phyloP scores from a whole-genome alignment of 1,140 invertebrate species.

The Sipha flava region DNA sequence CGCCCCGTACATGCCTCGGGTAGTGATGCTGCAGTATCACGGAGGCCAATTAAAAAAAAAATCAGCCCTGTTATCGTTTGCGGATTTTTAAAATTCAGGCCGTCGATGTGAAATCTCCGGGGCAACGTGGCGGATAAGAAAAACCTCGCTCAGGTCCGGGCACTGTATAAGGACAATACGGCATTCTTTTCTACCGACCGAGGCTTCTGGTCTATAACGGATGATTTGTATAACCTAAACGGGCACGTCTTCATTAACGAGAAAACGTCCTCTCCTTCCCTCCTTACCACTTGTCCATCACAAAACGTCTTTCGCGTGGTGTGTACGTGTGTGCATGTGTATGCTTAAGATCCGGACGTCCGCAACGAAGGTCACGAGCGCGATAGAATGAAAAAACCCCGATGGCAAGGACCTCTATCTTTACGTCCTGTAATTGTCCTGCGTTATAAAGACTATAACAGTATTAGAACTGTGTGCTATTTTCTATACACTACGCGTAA shows the following conservation, averaged over 20 bases:
- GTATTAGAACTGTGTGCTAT: background rate
- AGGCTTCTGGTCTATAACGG: background rate
- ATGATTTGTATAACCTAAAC: slow-evolving; percentile 5
- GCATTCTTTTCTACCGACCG: background rate
- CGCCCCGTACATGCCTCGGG: background rate
- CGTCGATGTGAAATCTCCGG: background rate
- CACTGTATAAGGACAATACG: slow-evolving; percentile 19
- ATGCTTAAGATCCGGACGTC: background rate
- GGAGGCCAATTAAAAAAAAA: background rate
- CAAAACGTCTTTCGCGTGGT: no score
- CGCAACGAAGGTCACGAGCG: background rate
- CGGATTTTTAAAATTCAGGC: background rate
- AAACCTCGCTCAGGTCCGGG: background rate
- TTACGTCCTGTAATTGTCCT: background rate
- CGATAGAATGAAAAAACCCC: background rate
- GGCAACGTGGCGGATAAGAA: background rate
- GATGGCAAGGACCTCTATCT: background rate
- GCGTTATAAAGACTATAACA: background rate
- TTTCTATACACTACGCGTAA: background rate
- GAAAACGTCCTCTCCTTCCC: background rate
- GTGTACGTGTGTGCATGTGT: background rate
- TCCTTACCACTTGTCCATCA: no score
- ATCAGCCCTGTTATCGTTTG: background rate
- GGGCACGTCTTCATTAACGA: slow-evolving; percentile 29
- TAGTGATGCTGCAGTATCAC: no score